Evolutionary conservation across 2,113 vertebrate species (phyloP).

Genomic region (Donacobius atricapilla): DNA sequence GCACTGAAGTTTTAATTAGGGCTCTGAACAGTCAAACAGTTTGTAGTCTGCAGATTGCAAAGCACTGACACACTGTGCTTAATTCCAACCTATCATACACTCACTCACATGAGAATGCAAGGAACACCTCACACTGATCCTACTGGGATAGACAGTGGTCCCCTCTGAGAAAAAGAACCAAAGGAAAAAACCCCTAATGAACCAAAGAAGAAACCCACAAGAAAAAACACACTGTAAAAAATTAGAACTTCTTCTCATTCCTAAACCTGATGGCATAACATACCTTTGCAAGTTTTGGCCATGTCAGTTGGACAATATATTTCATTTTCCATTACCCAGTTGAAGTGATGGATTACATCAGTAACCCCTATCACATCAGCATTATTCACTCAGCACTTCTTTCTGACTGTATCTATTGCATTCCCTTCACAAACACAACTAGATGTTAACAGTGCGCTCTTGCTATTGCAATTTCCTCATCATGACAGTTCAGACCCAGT

Average conservation of each 20-base stretch:
- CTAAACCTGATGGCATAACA: not conserved
- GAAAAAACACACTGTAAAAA: not conserved
- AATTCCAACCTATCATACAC: not conserved
- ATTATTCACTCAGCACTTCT: not conserved
- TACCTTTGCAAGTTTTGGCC: not conserved
- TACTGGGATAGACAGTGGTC: not conserved
- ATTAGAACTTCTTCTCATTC: not conserved
- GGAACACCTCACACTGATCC: not conserved
- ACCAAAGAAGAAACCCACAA: not conserved
- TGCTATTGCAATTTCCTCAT: not conserved
- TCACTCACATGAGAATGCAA: not conserved
- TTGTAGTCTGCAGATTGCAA: not conserved
- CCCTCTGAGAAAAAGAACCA: not conserved
- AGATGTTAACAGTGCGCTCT: not conserved
- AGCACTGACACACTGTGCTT: not conserved
- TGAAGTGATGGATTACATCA: not conserved
- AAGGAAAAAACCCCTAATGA: accelerated
- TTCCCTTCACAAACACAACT: not conserved
- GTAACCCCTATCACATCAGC: not conserved
- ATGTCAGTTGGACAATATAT: not conserved
- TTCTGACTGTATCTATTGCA: not conserved
- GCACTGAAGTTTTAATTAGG: not conserved
- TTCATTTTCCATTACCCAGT: not conserved
- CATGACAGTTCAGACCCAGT: not conserved
- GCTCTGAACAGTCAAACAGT: not conserved